phyloP scores from a whole-genome alignment of 2,888 invertebrate species.

The Cheilosia vernalis region DNA sequence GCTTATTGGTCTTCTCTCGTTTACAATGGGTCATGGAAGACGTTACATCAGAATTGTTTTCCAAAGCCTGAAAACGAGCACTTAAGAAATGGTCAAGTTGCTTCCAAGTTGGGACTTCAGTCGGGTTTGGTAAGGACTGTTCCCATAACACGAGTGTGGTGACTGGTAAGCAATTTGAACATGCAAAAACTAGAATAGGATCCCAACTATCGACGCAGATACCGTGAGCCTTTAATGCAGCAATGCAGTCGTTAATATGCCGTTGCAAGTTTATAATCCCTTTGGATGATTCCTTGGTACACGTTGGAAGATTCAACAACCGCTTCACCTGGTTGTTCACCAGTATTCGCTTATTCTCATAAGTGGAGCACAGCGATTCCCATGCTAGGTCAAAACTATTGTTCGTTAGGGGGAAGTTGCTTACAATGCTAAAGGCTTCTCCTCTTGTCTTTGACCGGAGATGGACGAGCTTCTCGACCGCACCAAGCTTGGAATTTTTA shows the following conservation, averaged over 20 bases:
- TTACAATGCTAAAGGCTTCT: background rate
- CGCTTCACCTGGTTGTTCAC: slow-evolving; percentile 2
- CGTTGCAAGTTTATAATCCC: background rate
- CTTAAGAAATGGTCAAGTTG: slow-evolving; percentile 15
- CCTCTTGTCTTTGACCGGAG: slow-evolving; percentile 1
- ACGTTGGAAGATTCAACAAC: background rate
- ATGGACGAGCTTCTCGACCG: slow-evolving; percentile 8
- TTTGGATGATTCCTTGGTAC: background rate
- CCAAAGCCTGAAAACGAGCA: background rate
- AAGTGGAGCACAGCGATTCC: background rate
- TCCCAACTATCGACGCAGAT: background rate
- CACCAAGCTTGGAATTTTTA: background rate
- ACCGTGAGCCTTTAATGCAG: background rate
- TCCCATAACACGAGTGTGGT: slow-evolving; percentile 5
- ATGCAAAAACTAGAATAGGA: slow-evolving; percentile 15
- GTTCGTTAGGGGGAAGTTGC: background rate
- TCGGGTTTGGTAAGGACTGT: slow-evolving; percentile 13
- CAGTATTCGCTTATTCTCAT: slow-evolving; percentile 8
- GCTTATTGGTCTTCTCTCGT: background rate
- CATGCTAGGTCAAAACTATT: background rate
- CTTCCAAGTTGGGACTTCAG: slow-evolving; percentile 15
- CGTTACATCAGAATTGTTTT: slow-evolving; percentile 10
- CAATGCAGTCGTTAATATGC: background rate
- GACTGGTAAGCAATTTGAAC: slow-evolving; percentile 6
- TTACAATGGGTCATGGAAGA: background rate